Conservation (phyloP, 2,888 invertebrate genomes). For the Phyllotreta striolata region DNA sequence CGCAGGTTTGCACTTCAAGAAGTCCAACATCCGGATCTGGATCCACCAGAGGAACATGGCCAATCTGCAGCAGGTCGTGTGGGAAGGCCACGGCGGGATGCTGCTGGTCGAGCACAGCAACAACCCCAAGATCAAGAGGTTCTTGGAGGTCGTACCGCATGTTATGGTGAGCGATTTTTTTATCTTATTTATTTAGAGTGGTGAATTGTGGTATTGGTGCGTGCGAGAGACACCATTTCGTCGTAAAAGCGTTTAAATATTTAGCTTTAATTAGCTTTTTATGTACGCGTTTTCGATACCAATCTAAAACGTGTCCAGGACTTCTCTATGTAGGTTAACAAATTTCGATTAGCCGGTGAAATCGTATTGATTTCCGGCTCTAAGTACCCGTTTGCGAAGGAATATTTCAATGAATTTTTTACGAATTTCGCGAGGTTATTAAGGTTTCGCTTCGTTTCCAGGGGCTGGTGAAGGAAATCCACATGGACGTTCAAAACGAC, state of each 20-base stretch:
- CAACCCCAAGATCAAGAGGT: slow-evolving; percentile 82
- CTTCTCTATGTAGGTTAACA: too few relatives aligned
- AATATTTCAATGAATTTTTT: not conserved
- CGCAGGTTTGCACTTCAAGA: slow-evolving; percentile 68
- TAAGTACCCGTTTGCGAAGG: too few relatives aligned
- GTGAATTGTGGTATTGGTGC: too few relatives aligned
- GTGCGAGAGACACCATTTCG: too few relatives aligned
- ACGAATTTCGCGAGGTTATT: not conserved
- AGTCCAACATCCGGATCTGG: slow-evolving; percentile 93
- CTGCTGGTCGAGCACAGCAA: slow-evolving; percentile 85
- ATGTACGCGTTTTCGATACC: too few relatives aligned
- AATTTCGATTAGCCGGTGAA: too few relatives aligned
- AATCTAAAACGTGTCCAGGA: too few relatives aligned
- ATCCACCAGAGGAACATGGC: slow-evolving; percentile 91
- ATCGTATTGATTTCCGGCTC: too few relatives aligned
- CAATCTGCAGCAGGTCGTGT: slow-evolving; percentile 85
- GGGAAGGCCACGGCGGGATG: slow-evolving; percentile 89
- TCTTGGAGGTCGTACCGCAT: slow-evolving; percentile 92
- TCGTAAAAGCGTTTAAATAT: too few relatives aligned
- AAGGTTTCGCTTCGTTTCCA: slow-evolving; percentile 58
- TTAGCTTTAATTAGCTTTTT: too few relatives aligned
- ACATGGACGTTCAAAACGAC: slow-evolving; percentile 79
- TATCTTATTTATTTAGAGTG: too few relatives aligned
- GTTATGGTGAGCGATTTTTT: slow-evolving; percentile 93
- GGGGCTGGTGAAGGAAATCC: slow-evolving; percentile 84